Conservation (phyloP, 2,797 vertebrate species). For the Sylvilagus floridanus region DNA sequence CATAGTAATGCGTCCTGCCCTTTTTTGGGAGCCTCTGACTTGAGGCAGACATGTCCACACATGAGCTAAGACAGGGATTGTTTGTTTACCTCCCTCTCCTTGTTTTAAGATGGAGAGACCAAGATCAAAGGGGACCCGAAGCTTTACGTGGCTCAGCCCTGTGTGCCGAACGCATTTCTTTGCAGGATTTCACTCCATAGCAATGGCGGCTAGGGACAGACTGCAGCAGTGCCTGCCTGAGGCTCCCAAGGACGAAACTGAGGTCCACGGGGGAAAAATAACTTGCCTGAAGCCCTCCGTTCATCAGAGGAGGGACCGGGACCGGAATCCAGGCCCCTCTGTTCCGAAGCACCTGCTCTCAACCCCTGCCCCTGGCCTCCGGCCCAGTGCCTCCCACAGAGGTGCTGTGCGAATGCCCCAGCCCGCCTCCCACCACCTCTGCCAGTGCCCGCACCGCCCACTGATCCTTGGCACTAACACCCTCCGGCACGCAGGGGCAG, state of each 20-base stretch:
- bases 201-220: not conserved
- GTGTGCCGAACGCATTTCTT: not conserved
- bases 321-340: not conserved
- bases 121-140: not conserved
- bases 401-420: not conserved
- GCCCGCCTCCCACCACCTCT: not conserved
- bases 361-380: not conserved
- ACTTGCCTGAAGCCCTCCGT: not conserved
- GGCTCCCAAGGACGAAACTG: not conserved
- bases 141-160: not conserved
- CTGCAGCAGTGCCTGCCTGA: not conserved
- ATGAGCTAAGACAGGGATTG: not conserved
- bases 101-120: conserved; percentile 48
- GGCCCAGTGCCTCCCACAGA: not conserved
- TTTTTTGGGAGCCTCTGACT: conserved; percentile 39
- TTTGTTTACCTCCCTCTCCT: not conserved
- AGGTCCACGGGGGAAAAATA: not conserved
- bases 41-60: conserved; percentile 5
- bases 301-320: not conserved
- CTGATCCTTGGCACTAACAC: not conserved
- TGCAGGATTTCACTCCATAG: not conserved
- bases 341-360: not conserved
- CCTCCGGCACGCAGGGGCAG: not conserved
- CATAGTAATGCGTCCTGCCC: not conserved
- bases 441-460: fast-evolving